A percentile compares a stretch with the other conserved stretches of the same genome.
Evolutionary conservation across 2,888 invertebrate genomes (phyloP).

Genomic region (Calameuta filiformis): DNA sequence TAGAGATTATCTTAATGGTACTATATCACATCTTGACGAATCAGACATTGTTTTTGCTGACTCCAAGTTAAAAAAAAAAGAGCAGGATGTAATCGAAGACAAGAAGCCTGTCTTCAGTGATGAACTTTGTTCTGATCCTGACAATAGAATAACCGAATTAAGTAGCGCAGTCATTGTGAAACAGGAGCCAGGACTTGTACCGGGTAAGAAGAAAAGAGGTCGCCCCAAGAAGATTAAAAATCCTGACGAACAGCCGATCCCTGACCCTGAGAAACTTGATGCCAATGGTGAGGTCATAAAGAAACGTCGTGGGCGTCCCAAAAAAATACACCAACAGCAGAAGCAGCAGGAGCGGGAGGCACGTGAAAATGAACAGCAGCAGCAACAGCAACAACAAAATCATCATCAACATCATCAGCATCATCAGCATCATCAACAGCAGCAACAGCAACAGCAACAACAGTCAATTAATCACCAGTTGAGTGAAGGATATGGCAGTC

Average conservation of each 20-base stretch:
- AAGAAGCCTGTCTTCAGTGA: conserved; percentile 52
- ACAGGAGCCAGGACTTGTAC: conserved; percentile 66
- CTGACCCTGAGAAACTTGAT: conserved; percentile 61
- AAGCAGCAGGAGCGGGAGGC: conserved; percentile 57
- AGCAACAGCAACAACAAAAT: conserved; percentile 48
- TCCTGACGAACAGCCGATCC: conserved; percentile 73
- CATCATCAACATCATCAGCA: conserved; percentile 49
- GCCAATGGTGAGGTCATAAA: conserved; percentile 76
- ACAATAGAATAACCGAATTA: conserved; percentile 55
- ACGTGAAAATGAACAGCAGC: conserved; percentile 50
- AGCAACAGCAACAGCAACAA: conserved; percentile 33
- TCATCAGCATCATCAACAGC: conserved; percentile 30
- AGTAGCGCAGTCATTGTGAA: conserved; percentile 47
- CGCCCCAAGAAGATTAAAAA: conserved; percentile 88
- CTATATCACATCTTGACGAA: conserved; percentile 86
- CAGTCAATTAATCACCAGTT: conserved; percentile 45
- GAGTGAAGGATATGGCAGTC: conserved; percentile 52
- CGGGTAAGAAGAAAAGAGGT: conserved; percentile 89
- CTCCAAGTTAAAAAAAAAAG: conserved; percentile 73
- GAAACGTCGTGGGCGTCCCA: conserved; percentile 89
- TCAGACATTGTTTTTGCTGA: conserved; percentile 88
- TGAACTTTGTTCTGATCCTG: conserved; percentile 52
- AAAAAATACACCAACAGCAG: conserved; percentile 76
- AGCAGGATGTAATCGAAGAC: conserved; percentile 52
- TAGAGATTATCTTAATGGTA: conserved; percentile 92